Evolutionary conservation across 2,888 invertebrate species (phyloP), one percentile per base, ranked within the genome.

Genomic region (Rosalia funebris): DNA sequence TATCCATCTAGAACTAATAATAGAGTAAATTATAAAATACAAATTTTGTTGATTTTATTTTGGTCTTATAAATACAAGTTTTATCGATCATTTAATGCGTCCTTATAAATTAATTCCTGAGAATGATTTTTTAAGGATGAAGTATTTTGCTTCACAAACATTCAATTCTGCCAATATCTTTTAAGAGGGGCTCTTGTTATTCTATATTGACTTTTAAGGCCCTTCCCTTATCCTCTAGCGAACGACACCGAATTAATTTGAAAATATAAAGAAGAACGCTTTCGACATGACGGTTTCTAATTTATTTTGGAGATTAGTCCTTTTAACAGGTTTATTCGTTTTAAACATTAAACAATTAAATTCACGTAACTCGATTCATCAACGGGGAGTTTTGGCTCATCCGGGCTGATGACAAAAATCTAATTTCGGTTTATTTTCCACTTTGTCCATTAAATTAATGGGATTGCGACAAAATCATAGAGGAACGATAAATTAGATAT

Each of bases 281-380:
- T 34, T 36, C 47, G 34, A 31, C 50, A 39, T 25, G 39, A 50
- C 39, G 14, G 20, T 50, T 17, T 37, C 20, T 50, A 50, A 50
- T 50, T 50, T 41, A 50, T 50, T 50, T 50, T 39, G 25, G 25
- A 31, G 37, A 50, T 50, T 50, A 50, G 50, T 50, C 50, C 50
- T 37, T 14, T 50, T 50, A 39, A 50, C 50, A 31, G 25, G 50
- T 50, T 39, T 31, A 31, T 50, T 20, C 39, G 15, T 50, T 50
- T 50, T 39, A 50, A 50, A 36, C 39, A 50, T 39, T 39, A 50
- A 50, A 39, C 25, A 39, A 48, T 48, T 36, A 34, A 32, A 36
- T 36, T 48, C 34, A 1, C 47, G 34, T 17, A 48, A 34, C 34
- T n/a, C 34, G 34, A 36, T 48, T 48, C 36, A 36, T 36, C 16